Base-by-base conservation (phyloP, 1,140 invertebrate genomes). In the Diachasmimorpha longicaudata region DNA sequence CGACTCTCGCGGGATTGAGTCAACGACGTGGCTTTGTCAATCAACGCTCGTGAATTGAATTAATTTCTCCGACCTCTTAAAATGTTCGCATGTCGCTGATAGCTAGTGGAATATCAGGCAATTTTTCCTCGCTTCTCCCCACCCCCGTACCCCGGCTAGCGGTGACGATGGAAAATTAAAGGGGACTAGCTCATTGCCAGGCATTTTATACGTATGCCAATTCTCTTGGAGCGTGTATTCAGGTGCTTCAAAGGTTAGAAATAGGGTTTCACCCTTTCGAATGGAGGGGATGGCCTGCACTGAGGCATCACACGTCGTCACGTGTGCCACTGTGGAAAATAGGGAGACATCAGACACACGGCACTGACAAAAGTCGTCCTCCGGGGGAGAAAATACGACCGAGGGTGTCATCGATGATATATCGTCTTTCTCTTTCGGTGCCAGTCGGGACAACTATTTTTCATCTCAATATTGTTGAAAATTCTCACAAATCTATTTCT, bases 11-110 rank as follows among this genome's bases (percentile, higher is more conserved):
- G 44, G 68, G 71, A 79, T 79, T 77, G 78, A 79, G 78, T 77
- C 78, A 72, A 73, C 75, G 55, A 70, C 73, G 58, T 58, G 77
- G 77, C 79, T 79, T 80, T 81, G 80, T 81, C 80, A 79, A 79
- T 81, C 80, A 77, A 77, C 74, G 77, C 42, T 58, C 63, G 39
- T 25, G 25, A 42, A 75, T 80, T 79, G 68, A 70, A 80, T 80
- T 80, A 77, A 80, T 79, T 80, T 71, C 68, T 69, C 36, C 58
- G 70, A 72, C 71, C 73, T 73, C 70, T 31, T 23, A 42, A 37
- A 68, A 68, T 25, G 19, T 19, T 25, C 19, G 23, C 58, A 63
- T 25, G 21, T 25, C 48, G n/a, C 58, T 63, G 10, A 63, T 63
- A 55, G 14, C 58, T 31, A 31, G 2, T 31, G 58, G 6, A 55